Evolutionary conservation across 2,797 vertebrate species (phyloP), one percentile per base, ranked within the genome.

Genomic region (Megaceryle alcyon): DNA sequence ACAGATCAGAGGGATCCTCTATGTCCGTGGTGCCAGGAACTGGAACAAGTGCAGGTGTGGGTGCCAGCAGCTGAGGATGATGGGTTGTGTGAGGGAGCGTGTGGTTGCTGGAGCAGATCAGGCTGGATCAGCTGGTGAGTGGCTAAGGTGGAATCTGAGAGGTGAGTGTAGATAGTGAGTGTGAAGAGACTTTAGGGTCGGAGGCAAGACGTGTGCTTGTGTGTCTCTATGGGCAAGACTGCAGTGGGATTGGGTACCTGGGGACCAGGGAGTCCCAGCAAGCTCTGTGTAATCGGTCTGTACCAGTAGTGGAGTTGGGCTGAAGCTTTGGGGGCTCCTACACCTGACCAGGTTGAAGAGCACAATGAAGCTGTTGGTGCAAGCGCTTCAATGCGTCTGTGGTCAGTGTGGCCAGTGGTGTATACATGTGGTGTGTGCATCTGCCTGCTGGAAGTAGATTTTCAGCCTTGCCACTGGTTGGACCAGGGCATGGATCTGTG

Each of bases 1-100:
- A 5, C 61, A 18, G 2, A 9, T 54, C 0, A 0, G 11, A 83
- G 65, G 14, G 20, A 43, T 33, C 19, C 81, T 2, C 0, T 2
- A 10, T 33, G 12, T 66, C 37, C 0, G 0, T 63, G n/a, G 20
- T 78, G 29, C 26, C 48, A 63, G 56, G 39, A 70, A 4, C 25
- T 92, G 35, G n/a, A 68, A 35, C 9, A 18, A 73, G 9, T 11
- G n/a, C 31, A 19, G 10, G 5, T 89, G 39, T 89, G 37, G 5
- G 9, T 85, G 21, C 19, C 33, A 44, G 33, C 43, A 51, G 3
- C 35, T 2, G 1, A 14, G 14, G 3, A 19, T 10, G 3, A 37
- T 21, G 18, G 13, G 10, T 28, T 28, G 4, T 66, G 2, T 9
- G 21, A 63, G 25, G 9, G 21, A 73, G 13, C 0, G 0, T 28